Base-by-base conservation (phyloP, 2,797 vertebrate genomes). In the Gobio occitaniae region DNA sequence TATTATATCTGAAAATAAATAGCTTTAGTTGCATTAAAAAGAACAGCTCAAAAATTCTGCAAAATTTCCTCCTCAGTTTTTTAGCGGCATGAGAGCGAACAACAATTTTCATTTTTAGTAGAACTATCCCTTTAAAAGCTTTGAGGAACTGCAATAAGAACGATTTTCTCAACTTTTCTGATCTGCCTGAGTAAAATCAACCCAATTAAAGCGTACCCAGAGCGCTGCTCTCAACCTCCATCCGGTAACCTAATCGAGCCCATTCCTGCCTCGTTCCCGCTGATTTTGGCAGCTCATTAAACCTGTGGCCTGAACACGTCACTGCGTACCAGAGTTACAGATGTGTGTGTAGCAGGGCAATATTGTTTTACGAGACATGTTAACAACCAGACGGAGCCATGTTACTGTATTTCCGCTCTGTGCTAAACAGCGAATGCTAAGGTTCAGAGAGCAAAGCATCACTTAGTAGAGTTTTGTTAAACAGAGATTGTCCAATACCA, bases 241-340 rank as follows among this genome's bases (percentile, higher is more conserved):
- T n/a, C 44, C 65, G 6, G 50, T 32, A 54, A 15, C 32, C 48
- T 54, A 69, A 69, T 52, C 66, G 16, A 41, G 52, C 68, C 25
- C 32, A 12, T 56, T 72, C 54, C 78, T 71, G 38, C 17, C 61
- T 68, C 17, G 59, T 70, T 77, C 52, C 36, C 16, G 17, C 32
- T 9, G 36, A 84, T 80, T 77, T 70, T 84, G 81, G 84, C 86
- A 87, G 84, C 86, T 85, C 68, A 82, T 87, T 87, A 87, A 89
- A 87, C 84, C 61, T 2, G 25, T 65, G 61, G 61, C 61, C 81
- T 3, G 70, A 72, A 70, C 71, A 32, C 87, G 70, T 84, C 71
- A 68, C 11, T 21, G 13, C 65, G 32, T 44, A 83, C 69, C 80
- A 70, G 76, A 81, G 78, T 84, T 82, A 86, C 41, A 63, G 78